A percentile compares a stretch with the other conserved stretches of the same genome.
phyloP scores from a whole-genome alignment of 2,113 vertebrate genomes.

The Drymodes brunneopygia region DNA sequence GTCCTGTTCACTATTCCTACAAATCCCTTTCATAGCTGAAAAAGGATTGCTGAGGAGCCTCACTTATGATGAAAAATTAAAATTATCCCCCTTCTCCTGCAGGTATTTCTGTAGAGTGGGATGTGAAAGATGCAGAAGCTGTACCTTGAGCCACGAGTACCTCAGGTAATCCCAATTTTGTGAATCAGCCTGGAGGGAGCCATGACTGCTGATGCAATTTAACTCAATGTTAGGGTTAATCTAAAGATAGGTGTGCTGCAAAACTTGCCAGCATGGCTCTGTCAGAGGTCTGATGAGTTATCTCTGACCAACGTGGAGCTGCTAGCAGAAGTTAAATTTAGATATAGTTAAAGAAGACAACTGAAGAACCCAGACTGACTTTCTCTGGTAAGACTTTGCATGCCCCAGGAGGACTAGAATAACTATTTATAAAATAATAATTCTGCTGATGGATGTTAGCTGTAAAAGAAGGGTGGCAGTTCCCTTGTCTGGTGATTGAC shows the following conservation, averaged over 20 bases:
- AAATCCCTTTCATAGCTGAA: accelerated
- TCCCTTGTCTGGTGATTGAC: not conserved
- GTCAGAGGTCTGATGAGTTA: not conserved
- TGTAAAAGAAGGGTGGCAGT: not conserved
- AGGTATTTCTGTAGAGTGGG: not conserved
- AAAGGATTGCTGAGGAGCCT: not conserved
- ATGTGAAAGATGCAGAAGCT: not conserved
- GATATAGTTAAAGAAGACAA: not conserved
- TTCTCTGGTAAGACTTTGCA: not conserved
- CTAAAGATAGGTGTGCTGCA: not conserved
- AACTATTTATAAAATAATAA: not conserved
- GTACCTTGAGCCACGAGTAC: not conserved
- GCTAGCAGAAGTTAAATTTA: not conserved
- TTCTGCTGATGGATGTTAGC: not conserved
- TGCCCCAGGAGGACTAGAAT: not conserved
- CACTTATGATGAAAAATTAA: not conserved
- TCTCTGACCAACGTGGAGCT: not conserved
- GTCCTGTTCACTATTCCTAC: not conserved
- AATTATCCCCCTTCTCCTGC: not conserved
- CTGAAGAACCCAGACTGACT: not conserved
- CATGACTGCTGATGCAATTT: not conserved
- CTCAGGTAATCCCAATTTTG: not conserved
- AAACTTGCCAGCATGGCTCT: not conserved
- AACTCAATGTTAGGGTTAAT: not conserved
- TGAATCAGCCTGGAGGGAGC: not conserved